Evolutionary conservation across 2,888 invertebrate genomes (phyloP).

Genomic region (Ypsolopha sequella): DNA sequence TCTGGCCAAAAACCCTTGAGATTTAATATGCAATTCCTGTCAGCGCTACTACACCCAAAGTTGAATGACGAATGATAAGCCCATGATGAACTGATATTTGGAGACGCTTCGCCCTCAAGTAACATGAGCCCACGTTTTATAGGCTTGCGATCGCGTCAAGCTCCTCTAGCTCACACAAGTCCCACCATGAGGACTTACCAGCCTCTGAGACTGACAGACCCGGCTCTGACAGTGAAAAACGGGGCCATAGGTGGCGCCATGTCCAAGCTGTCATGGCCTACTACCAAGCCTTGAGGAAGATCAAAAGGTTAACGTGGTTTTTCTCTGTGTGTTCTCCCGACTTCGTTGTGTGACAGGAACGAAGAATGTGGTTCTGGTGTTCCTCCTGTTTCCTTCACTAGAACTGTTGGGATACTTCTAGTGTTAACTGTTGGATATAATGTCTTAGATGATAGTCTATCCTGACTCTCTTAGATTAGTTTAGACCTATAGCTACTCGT

Average conservation of each 20-base stretch:
- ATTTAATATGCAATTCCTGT: not conserved
- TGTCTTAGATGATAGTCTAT: not conserved
- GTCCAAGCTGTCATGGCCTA: slow-evolving; percentile 90
- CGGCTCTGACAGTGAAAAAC: slow-evolving; percentile 55
- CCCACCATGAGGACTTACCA: slow-evolving; percentile 40
- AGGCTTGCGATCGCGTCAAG: slow-evolving; percentile 66
- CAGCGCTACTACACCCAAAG: not conserved
- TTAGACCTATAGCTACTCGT: slow-evolving; percentile 40
- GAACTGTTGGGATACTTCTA: slow-evolving; percentile 10
- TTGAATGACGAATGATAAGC: not conserved
- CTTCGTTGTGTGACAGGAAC: slow-evolving; percentile 56
- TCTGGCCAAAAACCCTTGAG: not conserved
- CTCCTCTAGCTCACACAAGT: slow-evolving; percentile 59
- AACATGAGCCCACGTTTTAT: slow-evolving; percentile 25
- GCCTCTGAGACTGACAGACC: slow-evolving; percentile 26
- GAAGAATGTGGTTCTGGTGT: slow-evolving; percentile 58
- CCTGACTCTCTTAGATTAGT: slow-evolving; percentile 19
- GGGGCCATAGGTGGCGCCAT: slow-evolving; percentile 86
- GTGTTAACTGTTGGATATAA: too few relatives aligned
- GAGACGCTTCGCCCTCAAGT: not conserved
- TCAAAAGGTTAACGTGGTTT: slow-evolving; percentile 80
- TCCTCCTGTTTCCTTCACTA: slow-evolving; percentile 52
- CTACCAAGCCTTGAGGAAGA: slow-evolving; percentile 90
- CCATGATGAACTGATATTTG: too few relatives aligned
- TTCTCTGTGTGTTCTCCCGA: slow-evolving; percentile 47